Conservation (phyloP, 1,140 invertebrate species). For the Caenorhabditis inopinata region DNA sequence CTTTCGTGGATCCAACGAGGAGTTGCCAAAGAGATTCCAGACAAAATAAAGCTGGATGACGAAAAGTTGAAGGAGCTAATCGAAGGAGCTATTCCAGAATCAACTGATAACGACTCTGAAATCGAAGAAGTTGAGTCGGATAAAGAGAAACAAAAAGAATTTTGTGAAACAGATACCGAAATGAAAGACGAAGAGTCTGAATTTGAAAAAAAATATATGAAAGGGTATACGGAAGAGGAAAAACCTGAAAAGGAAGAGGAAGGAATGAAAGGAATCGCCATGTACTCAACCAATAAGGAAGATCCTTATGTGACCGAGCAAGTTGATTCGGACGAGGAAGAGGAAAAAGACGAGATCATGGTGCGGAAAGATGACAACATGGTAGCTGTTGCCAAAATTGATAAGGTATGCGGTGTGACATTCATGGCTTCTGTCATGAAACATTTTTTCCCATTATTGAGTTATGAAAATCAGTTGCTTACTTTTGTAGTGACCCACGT, state of each 20-base stretch:
- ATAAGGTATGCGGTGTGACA: conserved; percentile 12
- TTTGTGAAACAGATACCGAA: neutral
- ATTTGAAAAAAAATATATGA: neutral
- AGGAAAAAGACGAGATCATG: conserved; percentile 43
- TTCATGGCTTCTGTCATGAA: no score
- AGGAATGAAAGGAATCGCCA: conserved; percentile 42
- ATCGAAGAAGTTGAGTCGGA: neutral
- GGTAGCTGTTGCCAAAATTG: conserved; percentile 41
- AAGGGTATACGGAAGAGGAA: conserved; percentile 8
- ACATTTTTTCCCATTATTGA: no score
- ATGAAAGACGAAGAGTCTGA: conserved; percentile 18
- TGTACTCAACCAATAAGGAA: conserved; percentile 44
- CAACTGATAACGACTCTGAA: conserved; percentile 14
- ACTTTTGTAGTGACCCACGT: no score
- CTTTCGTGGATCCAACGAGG: conserved; percentile 47
- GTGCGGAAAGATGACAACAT: conserved; percentile 43
- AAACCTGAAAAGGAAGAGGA: neutral
- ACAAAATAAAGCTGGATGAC: conserved; percentile 44
- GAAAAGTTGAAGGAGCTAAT: conserved; percentile 48
- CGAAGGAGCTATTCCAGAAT: conserved; percentile 16
- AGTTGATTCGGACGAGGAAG: conserved; percentile 41
- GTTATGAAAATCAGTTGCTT: no score
- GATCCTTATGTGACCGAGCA: conserved; percentile 46
- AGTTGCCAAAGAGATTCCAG: conserved; percentile 45
- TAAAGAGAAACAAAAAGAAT: neutral